Percentiles rank a stretch among this genome's conserved stretches.
These are phyloP conservation scores for Cheilosia pagana DNA, from an alignment of 2,888 invertebrate species.

Conservation along the genomic window DNA sequence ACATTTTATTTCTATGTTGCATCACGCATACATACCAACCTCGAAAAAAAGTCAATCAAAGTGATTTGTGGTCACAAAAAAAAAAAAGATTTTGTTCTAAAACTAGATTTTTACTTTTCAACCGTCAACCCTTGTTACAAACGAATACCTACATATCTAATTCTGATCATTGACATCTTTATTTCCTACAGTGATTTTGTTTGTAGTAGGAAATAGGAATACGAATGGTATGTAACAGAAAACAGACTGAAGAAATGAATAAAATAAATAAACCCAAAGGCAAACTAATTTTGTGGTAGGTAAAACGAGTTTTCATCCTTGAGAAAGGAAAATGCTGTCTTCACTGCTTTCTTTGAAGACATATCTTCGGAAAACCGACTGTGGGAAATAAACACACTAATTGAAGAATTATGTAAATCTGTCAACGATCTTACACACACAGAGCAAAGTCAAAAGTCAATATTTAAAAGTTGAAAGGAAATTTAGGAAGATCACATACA, in stretches of 20 bases:
- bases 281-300: conserved; percentile 1
- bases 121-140: too few species aligned
- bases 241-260: not conserved
- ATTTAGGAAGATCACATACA: not conserved
- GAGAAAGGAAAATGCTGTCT: conserved; percentile 30
- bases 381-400: conserved; percentile 46
- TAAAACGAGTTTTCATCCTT: conserved; percentile 40
- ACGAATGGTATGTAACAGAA: not conserved
- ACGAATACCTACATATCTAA: too few species aligned
- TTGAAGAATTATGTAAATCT: conserved; percentile 55
- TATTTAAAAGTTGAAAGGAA: not conserved
- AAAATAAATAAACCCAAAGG: conserved; percentile 16
- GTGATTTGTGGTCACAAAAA: too few species aligned
- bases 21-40: too few species aligned
- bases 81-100: too few species aligned
- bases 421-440: not conserved
- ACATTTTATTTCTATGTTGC: too few species aligned
- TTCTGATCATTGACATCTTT: not conserved
- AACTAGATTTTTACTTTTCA: too few species aligned
- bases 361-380: conserved; percentile 35
- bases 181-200: not conserved
- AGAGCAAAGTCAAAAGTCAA: too few species aligned
- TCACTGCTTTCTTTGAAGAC: conserved; percentile 7
- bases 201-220: not conserved
- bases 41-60: too few species aligned